Evolutionary conservation across 2,888 invertebrate species (phyloP).

Genomic region (Latrodectus hesperus): DNA sequence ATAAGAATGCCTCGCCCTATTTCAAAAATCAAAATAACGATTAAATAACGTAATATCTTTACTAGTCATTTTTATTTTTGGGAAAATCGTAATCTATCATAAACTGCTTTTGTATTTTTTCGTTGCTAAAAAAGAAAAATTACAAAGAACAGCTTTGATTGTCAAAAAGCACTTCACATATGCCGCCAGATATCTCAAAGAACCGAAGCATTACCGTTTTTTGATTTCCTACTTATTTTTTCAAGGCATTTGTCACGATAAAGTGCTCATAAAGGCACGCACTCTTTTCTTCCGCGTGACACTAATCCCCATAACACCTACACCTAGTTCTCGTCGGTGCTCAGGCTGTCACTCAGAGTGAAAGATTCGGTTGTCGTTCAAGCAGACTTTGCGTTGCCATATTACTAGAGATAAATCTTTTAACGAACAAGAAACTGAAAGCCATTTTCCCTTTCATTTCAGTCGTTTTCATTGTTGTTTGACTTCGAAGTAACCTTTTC

Average conservation of each 20-base stretch:
- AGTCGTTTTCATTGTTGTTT: background rate
- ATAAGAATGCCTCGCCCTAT: conserved; percentile 16
- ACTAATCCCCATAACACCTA: conserved; percentile 64
- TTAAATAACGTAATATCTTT: conserved; percentile 43
- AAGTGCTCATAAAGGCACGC: conserved; percentile 49
- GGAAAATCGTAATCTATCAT: conserved; percentile 53
- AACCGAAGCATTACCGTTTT: conserved; percentile 37
- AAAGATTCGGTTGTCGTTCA: conserved; percentile 31
- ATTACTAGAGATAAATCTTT: conserved; percentile 44
- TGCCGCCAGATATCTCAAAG: conserved; percentile 37
- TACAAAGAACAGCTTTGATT: conserved; percentile 12
- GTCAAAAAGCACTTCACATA: conserved; percentile 37
- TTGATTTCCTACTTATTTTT: conserved; percentile 38
- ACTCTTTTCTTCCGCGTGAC: conserved; percentile 53
- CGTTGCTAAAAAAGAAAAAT: conserved; percentile 26
- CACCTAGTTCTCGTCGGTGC: conserved; percentile 54
- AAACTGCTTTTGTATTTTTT: conserved; percentile 44
- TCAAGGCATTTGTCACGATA: conserved; percentile 62
- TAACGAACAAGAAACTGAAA: conserved; percentile 39
- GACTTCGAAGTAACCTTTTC: conserved; percentile 28
- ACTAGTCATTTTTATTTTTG: conserved; percentile 22
- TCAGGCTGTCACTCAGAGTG: conserved; percentile 48
- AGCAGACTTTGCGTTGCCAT: conserved; percentile 55
- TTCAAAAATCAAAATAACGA: conserved; percentile 1
- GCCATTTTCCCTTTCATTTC: conserved; percentile 14